These are phyloP conservation scores for Acleris literana DNA, from an alignment of 2,888 invertebrate genomes.

Conservation along the genomic window DNA sequence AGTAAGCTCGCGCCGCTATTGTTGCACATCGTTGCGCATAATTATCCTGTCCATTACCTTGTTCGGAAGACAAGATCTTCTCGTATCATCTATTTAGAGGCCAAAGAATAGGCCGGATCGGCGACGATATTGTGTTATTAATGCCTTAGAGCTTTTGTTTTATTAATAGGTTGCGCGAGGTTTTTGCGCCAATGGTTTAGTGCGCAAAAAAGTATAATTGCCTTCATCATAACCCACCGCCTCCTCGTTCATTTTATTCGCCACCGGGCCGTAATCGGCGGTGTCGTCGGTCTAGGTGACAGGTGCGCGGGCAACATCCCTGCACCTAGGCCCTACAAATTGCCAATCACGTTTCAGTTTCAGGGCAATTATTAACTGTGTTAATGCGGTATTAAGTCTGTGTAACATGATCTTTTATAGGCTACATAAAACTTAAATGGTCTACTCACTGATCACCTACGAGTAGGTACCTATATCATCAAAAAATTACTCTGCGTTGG, in stretches of 20 bases:
- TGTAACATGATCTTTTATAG: too few species aligned
- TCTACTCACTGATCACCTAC: too few species aligned
- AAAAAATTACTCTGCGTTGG: too few species aligned
- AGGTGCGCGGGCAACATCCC: conserved; percentile 46
- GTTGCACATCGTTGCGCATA: conserved; percentile 81
- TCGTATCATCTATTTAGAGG: conserved; percentile 76
- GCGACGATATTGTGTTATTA: conserved; percentile 70
- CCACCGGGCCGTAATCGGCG: conserved; percentile 44
- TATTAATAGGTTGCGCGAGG: conserved; percentile 52
- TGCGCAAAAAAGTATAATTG: conserved; percentile 38
- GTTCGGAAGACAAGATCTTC: conserved; percentile 74
- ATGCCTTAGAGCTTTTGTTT: conserved; percentile 63
- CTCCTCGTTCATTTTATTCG: conserved; percentile 42
- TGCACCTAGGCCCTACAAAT: conserved; percentile 36
- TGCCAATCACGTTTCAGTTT: conserved; percentile 36
- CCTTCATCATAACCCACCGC: conserved; percentile 43
- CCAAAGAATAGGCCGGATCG: conserved; percentile 72
- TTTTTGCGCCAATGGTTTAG: conserved; percentile 48
- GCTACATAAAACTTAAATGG: neutral
- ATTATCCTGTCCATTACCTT: conserved; percentile 83
- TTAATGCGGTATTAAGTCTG: conserved; percentile 19
- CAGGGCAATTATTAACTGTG: conserved; percentile 38
- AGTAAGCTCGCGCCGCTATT: conserved; percentile 79
- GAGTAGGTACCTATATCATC: too few species aligned
- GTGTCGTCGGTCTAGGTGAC: conserved; percentile 40